Conservation (phyloP, 2,797 vertebrate species). For the Triplophysa bombifrons region DNA sequence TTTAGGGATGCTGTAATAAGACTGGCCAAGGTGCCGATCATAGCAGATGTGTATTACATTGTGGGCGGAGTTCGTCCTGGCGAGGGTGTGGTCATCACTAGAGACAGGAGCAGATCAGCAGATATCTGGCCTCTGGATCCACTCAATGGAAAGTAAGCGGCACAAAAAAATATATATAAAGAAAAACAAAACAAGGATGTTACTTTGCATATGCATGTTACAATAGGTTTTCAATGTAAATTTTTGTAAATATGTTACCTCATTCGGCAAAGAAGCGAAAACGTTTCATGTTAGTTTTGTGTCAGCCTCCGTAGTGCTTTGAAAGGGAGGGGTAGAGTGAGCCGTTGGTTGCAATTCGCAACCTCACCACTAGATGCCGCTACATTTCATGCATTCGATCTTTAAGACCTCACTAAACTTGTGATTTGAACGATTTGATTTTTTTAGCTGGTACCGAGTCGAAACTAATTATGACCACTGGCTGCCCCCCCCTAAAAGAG, state of each 20-base stretch:
- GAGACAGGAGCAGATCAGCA: conserved; percentile 80
- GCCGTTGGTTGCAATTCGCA: no score
- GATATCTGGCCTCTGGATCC: conserved; percentile 92
- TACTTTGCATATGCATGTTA: neutral
- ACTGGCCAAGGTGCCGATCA: conserved; percentile 85
- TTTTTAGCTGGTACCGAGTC: conserved; percentile 88
- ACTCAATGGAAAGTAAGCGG: conserved; percentile 78
- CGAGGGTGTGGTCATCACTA: conserved; percentile 89
- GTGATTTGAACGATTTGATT: neutral
- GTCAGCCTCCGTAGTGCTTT: no score
- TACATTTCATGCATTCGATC: no score
- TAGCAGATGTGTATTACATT: conserved; percentile 91
- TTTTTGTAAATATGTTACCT: no score
- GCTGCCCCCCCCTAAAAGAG: conserved; percentile 77
- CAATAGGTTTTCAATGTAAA: neutral
- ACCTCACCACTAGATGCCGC: no score
- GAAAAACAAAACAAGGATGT: neutral
- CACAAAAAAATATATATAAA: neutral
- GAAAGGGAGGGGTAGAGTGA: no score
- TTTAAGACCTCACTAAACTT: neutral
- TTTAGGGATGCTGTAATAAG: conserved; percentile 83
- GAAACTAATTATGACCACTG: conserved; percentile 97
- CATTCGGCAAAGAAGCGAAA: no score
- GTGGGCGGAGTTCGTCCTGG: conserved; percentile 78
- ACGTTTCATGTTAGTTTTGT: no score